Conservation (phyloP, 2,797 vertebrate species). For the Argyrosomus regius region DNA sequence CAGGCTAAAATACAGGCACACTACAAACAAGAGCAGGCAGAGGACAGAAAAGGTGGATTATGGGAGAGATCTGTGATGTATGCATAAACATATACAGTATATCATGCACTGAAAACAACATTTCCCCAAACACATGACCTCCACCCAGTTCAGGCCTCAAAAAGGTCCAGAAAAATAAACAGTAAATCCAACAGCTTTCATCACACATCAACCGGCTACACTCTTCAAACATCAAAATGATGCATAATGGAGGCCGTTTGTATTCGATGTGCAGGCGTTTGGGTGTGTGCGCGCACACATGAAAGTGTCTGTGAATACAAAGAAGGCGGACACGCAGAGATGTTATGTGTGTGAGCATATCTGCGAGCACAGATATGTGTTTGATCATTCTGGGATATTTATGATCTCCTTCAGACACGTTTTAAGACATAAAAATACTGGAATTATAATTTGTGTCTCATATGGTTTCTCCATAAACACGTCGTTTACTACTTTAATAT, state of each 20-base stretch:
- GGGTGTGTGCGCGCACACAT: background rate
- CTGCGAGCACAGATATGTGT: slow-evolving; percentile 16
- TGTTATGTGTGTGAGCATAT: background rate
- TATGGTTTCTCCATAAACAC: background rate
- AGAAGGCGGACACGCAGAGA: background rate
- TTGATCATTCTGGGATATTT: slow-evolving; percentile 27
- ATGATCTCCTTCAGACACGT: slow-evolving; percentile 12
- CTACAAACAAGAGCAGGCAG: slow-evolving; percentile 37
- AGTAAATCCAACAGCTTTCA: slow-evolving; percentile 53
- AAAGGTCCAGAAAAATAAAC: slow-evolving; percentile 10
- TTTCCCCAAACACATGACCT: slow-evolving; percentile 30
- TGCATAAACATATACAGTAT: slow-evolving; percentile 39
- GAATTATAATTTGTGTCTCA: background rate
- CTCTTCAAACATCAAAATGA: slow-evolving; percentile 54
- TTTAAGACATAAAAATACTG: slow-evolving; percentile 6
- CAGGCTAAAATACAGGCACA: slow-evolving; percentile 46
- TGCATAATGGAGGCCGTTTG: slow-evolving; percentile 49
- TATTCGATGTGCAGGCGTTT: slow-evolving; percentile 24
- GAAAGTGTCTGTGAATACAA: slow-evolving; percentile 35
- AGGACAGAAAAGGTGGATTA: slow-evolving; percentile 32
- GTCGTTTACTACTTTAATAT: background rate
- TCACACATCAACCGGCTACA: slow-evolving; percentile 45
- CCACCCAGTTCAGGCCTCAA: slow-evolving; percentile 25
- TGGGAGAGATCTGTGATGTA: slow-evolving; percentile 25
- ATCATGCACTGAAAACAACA: slow-evolving; percentile 34